Percentiles rank a stretch among this genome's conserved stretches.
phyloP scores from a whole-genome alignment of 2,797 vertebrate species.

The Acanthornis magna region DNA sequence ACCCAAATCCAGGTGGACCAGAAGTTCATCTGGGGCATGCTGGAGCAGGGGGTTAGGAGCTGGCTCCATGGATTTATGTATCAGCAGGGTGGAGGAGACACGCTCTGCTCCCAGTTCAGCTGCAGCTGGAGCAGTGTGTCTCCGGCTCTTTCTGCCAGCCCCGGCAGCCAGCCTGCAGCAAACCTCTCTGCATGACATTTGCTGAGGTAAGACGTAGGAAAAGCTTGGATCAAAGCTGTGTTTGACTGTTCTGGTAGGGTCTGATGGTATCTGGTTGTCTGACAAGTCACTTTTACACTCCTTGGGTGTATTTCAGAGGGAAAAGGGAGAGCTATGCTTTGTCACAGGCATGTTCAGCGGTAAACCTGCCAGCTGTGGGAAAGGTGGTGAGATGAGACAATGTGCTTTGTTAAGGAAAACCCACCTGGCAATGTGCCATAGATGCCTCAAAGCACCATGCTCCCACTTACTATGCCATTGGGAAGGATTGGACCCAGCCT shows the following conservation, averaged over 20 bases:
- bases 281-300: not conserved
- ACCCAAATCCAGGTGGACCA: not conserved
- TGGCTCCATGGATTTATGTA: not conserved
- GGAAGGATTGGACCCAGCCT: not conserved
- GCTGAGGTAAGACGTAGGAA: not conserved
- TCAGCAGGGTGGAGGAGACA: not conserved
- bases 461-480: not conserved
- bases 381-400: not conserved
- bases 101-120: rapidly evolving
- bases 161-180: not conserved
- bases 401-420: not conserved
- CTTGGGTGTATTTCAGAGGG: not conserved
- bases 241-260: not conserved
- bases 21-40: not conserved
- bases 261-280: not conserved
- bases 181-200: not conserved
- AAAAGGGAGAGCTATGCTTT: not conserved
- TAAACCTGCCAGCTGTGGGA: not conserved
- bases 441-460: rapidly evolving
- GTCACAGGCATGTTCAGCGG: not conserved
- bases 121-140: not conserved
- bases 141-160: not conserved
- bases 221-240: not conserved
- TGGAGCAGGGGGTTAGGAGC: not conserved
- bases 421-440: rapidly evolving